Conservation (phyloP, 2,113 vertebrate species). For the Solenodon paradoxus region DNA sequence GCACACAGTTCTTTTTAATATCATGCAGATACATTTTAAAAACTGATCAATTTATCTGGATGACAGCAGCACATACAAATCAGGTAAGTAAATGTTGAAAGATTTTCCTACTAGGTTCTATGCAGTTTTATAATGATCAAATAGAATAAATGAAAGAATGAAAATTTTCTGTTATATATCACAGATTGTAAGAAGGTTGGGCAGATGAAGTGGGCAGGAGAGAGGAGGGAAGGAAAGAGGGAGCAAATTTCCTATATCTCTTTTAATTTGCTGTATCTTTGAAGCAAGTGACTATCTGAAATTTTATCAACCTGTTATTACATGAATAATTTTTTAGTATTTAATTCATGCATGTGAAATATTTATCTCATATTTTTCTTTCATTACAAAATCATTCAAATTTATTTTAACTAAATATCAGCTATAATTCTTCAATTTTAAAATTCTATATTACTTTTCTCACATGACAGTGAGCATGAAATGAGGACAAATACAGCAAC, state of each 20-base stretch:
- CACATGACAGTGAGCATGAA: neutral
- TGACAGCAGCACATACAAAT: neutral
- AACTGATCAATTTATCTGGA: neutral
- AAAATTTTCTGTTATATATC: no score
- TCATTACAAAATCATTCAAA: neutral
- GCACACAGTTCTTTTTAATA: neutral
- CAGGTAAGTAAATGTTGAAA: neutral
- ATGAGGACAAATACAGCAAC: conserved; percentile 3
- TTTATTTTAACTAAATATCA: conserved; percentile 20
- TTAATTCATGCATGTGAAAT: conserved; percentile 7
- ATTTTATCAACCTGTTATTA: neutral
- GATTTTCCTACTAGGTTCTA: neutral
- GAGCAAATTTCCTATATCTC: neutral
- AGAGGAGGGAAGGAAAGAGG: no score
- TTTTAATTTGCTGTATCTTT: neutral
- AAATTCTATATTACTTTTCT: conserved; percentile 30
- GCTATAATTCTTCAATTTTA: neutral
- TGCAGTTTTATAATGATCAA: neutral
- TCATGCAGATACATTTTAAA: neutral
- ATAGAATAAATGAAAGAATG: neutral
- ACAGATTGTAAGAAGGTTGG: no score
- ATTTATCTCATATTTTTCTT: neutral
- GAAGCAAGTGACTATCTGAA: neutral
- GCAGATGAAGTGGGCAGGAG: no score
- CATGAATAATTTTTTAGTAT: neutral